A percentile compares a stretch with the other conserved stretches of the same genome.
These are phyloP conservation scores for Terrapene triunguis DNA, from an alignment of 2,113 vertebrate genomes.

Conservation along the genomic window DNA sequence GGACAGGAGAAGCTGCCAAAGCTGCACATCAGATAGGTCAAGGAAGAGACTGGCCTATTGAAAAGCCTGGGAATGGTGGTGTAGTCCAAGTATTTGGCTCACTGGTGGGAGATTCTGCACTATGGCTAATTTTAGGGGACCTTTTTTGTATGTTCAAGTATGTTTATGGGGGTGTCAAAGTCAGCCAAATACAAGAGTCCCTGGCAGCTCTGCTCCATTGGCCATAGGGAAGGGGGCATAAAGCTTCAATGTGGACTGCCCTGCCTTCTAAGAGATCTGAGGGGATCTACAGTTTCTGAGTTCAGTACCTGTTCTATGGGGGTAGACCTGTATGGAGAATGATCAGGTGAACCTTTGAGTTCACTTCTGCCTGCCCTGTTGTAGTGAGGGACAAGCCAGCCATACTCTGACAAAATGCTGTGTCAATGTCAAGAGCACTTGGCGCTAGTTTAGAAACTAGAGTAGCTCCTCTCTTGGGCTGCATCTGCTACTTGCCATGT, in stretches of 20 bases:
- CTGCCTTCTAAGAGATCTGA: background rate
- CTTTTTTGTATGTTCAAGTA: background rate
- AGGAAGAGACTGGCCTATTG: background rate
- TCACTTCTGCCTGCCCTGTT: background rate
- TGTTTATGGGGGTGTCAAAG: background rate
- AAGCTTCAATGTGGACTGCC: background rate
- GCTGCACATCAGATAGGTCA: background rate
- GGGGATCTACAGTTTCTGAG: background rate
- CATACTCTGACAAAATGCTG: background rate
- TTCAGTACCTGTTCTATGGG: rapidly evolving
- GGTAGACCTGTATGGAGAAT: background rate
- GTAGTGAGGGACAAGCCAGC: background rate
- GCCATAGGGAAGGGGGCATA: rapidly evolving
- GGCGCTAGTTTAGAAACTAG: background rate
- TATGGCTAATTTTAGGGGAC: rapidly evolving
- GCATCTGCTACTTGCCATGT: background rate
- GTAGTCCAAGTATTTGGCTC: rapidly evolving
- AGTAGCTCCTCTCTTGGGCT: slow-evolving; percentile 1
- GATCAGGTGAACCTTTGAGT: background rate
- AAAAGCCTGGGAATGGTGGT: background rate
- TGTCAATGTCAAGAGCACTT: background rate
- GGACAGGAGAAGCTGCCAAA: background rate
- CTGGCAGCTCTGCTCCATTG: background rate
- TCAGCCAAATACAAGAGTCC: rapidly evolving
- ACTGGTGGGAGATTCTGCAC: background rate